phyloP scores from a whole-genome alignment of 53 echinoderm and acorn worm species.

The Echinometra lucunter region DNA sequence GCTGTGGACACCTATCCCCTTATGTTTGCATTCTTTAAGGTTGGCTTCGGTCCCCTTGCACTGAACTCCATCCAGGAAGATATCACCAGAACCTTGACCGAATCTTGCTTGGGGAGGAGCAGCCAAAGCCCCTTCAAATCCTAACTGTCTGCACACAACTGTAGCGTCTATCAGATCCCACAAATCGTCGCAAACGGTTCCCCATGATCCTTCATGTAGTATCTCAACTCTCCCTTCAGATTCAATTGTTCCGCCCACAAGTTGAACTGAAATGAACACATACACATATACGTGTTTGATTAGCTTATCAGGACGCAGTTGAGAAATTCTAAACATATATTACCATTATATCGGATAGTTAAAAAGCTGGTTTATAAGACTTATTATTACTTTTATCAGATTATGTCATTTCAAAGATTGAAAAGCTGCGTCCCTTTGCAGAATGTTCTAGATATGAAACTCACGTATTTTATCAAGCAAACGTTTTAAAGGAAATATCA shows the following conservation, averaged over 20 bases:
- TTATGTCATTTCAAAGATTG: no score
- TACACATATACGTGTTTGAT: no score
- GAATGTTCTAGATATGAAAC: no score
- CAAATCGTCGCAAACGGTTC: constrained; percentile 53
- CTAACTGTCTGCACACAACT: constrained; percentile 54
- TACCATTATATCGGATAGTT: no score
- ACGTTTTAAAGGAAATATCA: no score
- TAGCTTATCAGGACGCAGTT: no score
- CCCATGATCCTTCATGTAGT: constrained; percentile 20
- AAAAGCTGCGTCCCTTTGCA: no score
- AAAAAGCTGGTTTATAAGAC: no score
- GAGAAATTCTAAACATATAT: no score
- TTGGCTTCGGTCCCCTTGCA: constrained; percentile 1
- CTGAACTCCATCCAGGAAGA: not conserved
- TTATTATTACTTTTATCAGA: no score
- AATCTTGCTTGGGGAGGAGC: not conserved
- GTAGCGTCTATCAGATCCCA: constrained; percentile 42
- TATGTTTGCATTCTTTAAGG: constrained; percentile 6
- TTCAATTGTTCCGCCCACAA: not conserved
- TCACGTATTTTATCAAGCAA: no score
- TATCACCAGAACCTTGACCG: constrained; percentile 8
- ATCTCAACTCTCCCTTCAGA: constrained; percentile 57
- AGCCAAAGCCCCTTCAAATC: constrained; percentile 6
- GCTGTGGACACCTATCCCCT: not conserved
- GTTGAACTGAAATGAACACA: not conserved